phyloP scores from a whole-genome alignment of 2,888 invertebrate species.

The Abrostola tripartita region DNA sequence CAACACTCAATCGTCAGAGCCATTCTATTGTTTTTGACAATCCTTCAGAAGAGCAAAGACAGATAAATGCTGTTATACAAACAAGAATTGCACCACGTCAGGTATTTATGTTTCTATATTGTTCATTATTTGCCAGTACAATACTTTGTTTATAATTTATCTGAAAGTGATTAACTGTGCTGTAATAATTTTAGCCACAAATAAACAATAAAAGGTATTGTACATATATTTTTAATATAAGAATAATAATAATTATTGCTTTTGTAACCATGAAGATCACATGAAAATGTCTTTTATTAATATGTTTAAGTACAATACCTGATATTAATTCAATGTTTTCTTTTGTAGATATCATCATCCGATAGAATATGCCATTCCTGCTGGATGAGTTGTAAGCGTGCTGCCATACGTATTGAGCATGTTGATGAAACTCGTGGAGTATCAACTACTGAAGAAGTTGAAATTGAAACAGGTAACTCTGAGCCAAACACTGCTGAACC shows the following conservation, averaged over 20 bases:
- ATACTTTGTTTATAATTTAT: too few species aligned
- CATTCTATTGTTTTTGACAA: slow-evolving; percentile 18
- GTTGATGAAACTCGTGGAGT: slow-evolving; percentile 4
- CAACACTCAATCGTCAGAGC: slow-evolving; percentile 14
- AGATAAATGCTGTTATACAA: slow-evolving; percentile 18
- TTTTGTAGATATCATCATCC: slow-evolving; percentile 1
- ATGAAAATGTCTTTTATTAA: too few species aligned
- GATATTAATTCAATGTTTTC: slow-evolving; percentile 7
- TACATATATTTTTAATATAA: too few species aligned
- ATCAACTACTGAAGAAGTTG: background rate
- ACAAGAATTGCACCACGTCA: slow-evolving; percentile 23
- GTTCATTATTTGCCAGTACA: slow-evolving; percentile 15
- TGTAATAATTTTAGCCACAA: background rate
- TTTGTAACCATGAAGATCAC: too few species aligned
- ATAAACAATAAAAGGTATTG: too few species aligned
- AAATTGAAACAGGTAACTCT: background rate
- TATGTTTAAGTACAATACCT: background rate
- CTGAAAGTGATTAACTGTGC: background rate
- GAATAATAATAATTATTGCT: too few species aligned
- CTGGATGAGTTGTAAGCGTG: slow-evolving; percentile 1
- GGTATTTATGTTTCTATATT: slow-evolving; percentile 22
- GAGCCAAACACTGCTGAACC: background rate
- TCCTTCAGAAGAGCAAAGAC: slow-evolving; percentile 26
- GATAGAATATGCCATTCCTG: slow-evolving; percentile 2
- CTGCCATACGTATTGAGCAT: slow-evolving; percentile 7